These are phyloP conservation scores for Cotesia typhae DNA, from an alignment of 1,140 invertebrate species.

Conservation along the genomic window DNA sequence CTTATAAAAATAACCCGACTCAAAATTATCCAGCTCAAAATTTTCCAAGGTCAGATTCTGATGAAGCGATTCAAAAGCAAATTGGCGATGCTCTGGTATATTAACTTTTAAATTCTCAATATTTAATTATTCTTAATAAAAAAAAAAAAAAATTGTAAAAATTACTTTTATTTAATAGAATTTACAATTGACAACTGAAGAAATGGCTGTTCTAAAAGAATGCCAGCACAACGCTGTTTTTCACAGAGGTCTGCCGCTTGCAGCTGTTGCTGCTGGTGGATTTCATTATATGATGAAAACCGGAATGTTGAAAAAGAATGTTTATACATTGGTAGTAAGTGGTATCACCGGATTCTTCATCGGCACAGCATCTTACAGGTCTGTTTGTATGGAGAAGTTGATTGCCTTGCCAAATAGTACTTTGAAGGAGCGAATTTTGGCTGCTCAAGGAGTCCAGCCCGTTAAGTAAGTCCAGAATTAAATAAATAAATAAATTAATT, in stretches of 20 bases:
- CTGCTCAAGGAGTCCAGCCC: slow-evolving; percentile 17
- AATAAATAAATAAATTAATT: neutral
- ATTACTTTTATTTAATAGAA: slow-evolving; percentile 58
- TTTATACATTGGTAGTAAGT: slow-evolving; percentile 58
- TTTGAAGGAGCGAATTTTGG: slow-evolving; percentile 64
- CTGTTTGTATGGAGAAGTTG: slow-evolving; percentile 77
- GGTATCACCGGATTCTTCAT: slow-evolving; percentile 77
- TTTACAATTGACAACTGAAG: slow-evolving; percentile 71
- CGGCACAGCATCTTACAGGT: slow-evolving; percentile 80
- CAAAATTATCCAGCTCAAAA: too few species aligned
- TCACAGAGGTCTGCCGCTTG: slow-evolving; percentile 74
- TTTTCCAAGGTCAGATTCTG: too few species aligned
- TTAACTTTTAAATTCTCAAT: neutral
- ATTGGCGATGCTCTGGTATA: neutral
- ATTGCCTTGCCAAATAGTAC: slow-evolving; percentile 74
- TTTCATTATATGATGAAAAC: slow-evolving; percentile 72
- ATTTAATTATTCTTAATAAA: neutral
- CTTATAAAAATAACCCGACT: too few species aligned
- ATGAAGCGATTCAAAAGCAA: too few species aligned
- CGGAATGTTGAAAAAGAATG: slow-evolving; percentile 62
- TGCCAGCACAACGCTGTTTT: slow-evolving; percentile 79
- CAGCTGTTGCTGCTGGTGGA: slow-evolving; percentile 67
- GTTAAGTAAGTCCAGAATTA: slow-evolving; percentile 18
- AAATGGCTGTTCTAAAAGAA: slow-evolving; percentile 73
- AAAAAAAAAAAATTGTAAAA: too few species aligned